Conservation (phyloP, 2,113 vertebrate species). For the Bubalus kerabau region DNA sequence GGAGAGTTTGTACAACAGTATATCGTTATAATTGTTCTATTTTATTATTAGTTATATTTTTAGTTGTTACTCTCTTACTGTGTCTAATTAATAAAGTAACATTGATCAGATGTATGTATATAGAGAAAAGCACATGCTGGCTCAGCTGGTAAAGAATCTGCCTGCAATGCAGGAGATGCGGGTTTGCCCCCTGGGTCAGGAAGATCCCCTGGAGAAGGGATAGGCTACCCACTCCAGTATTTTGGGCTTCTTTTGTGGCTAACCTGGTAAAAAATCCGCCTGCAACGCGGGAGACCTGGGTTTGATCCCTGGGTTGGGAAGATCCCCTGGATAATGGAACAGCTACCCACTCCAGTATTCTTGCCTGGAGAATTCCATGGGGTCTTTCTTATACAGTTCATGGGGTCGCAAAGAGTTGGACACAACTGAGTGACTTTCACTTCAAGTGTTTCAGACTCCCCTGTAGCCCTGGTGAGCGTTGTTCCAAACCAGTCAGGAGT, state of each 20-base stretch:
- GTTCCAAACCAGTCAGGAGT: neutral
- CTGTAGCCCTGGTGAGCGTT: neutral
- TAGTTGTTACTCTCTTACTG: neutral
- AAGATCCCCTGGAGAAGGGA: neutral
- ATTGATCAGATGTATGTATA: neutral
- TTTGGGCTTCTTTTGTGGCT: neutral
- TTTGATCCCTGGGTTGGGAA: neutral
- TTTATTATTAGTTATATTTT: neutral
- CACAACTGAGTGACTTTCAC: neutral
- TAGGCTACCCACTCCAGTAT: neutral
- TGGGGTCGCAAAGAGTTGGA: neutral
- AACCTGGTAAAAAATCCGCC: neutral
- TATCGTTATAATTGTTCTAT: neutral
- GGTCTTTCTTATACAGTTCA: neutral
- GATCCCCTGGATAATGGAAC: neutral
- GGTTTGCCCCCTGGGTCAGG: rapidly evolving
- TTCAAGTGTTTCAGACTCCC: neutral
- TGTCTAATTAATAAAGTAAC: neutral
- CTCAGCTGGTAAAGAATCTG: neutral
- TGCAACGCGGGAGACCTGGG: neutral
- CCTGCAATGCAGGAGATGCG: rapidly evolving
- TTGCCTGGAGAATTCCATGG: neutral
- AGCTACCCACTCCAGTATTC: neutral
- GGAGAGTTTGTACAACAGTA: neutral
- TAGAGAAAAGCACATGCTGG: neutral